These are phyloP conservation scores for Folsomia manolachei DNA, from an alignment of 2,888 invertebrate species.

Conservation along the genomic window DNA sequence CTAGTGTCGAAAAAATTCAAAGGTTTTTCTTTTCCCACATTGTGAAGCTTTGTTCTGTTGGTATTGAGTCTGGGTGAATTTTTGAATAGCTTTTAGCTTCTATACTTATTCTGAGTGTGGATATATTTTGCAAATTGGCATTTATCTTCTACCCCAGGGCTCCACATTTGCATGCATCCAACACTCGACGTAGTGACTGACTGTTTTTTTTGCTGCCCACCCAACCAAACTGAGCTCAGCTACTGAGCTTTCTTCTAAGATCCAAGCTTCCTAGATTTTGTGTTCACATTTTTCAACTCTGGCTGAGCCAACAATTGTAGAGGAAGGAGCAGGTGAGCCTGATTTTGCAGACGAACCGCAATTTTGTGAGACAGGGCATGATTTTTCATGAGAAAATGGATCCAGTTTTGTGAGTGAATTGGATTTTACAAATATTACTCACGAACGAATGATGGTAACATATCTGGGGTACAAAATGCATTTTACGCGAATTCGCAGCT, in stretches of 20 bases:
- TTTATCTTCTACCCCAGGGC: neutral
- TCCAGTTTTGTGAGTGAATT: too few species aligned
- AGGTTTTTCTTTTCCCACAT: neutral
- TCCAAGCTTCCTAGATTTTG: neutral
- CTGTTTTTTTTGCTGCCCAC: neutral
- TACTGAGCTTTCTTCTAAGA: too few species aligned
- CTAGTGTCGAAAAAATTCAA: neutral
- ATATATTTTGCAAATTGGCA: conserved; percentile 18
- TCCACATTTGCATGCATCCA: neutral
- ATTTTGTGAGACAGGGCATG: too few species aligned
- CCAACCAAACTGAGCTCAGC: neutral
- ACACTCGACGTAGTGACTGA: too few species aligned
- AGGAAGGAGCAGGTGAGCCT: neutral
- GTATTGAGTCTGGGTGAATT: neutral
- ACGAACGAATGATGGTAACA: too few species aligned
- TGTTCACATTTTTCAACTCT: neutral
- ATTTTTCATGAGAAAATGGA: too few species aligned
- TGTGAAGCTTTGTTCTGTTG: neutral
- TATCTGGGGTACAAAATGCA: too few species aligned
- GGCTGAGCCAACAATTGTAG: neutral
- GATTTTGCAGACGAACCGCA: too few species aligned
- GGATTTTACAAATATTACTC: too few species aligned
- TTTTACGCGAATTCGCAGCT: too few species aligned
- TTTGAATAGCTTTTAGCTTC: neutral
- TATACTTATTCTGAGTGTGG: neutral